Evolutionary conservation across 2,797 vertebrate genomes (phyloP), one percentile per base, ranked within the genome.

Genomic region (Pseudocheirus occidentalis): DNA sequence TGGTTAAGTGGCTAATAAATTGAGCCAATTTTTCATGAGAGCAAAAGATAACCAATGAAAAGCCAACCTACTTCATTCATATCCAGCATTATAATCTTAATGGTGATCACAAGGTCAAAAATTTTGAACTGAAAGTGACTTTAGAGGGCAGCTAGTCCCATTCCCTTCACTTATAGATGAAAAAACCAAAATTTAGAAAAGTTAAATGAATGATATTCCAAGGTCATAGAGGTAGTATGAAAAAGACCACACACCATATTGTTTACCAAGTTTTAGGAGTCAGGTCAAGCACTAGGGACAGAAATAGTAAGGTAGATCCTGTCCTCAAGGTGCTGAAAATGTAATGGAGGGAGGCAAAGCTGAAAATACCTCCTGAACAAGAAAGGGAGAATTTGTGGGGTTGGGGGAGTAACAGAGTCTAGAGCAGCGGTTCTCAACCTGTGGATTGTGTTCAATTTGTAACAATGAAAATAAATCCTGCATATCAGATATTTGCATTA

Each of bases 401-500:
- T 5, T 3, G 12, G 1, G 31, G 31, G 16, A 40, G 16, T 0
- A 73, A 16, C 31, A 16, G 40, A 40, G 6, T n/a, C 13, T 21
- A 21, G 11, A 66, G 12, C n/a, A n/a, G n/a, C n/a, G n/a, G n/a
- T n/a, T n/a, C n/a, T n/a, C n/a, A n/a, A n/a, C n/a, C n/a, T n/a
- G n/a, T n/a, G n/a, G n/a, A n/a, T n/a, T n/a, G n/a, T n/a, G n/a
- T n/a, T n/a, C n/a, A n/a, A n/a, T n/a, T n/a, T n/a, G n/a, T n/a
- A n/a, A n/a, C n/a, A n/a, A n/a, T n/a, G n/a, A n/a, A n/a, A n/a
- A n/a, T n/a, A n/a, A n/a, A n/a, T n/a, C n/a, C n/a, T n/a, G n/a
- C n/a, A n/a, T n/a, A n/a, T n/a, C n/a, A n/a, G n/a, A n/a, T n/a
- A n/a, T n/a, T n/a, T n/a, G n/a, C n/a, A n/a, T n/a, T n/a, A n/a